Evolutionary conservation across 1,140 invertebrate genomes (phyloP).

Genomic region (Rhyzopertha dominica): DNA sequence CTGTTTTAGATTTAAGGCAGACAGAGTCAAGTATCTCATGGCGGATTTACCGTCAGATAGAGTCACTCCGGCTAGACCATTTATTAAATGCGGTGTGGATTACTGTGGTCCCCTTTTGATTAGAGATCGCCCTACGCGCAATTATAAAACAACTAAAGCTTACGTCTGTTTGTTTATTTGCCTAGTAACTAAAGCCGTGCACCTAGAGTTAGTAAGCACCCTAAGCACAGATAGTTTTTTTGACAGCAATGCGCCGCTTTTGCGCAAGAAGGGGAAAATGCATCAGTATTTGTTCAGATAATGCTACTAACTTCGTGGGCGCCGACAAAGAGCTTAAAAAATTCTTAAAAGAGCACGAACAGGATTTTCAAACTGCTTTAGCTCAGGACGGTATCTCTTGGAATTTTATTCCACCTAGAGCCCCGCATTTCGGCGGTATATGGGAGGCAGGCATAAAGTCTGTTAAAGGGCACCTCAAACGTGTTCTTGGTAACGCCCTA

Average conservation of each 20-base stretch:
- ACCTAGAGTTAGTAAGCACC: conserved; percentile 43
- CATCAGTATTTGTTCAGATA: conserved; percentile 45
- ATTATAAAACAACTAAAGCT: conserved; percentile 28
- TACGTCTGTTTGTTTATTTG: conserved; percentile 46
- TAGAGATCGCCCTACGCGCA: conserved; percentile 18
- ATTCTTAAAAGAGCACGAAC: too few relatives aligned
- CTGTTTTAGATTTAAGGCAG: conserved; percentile 20
- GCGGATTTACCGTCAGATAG: conserved; percentile 37
- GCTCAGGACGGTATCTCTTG: conserved; percentile 21
- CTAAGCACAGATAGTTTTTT: conserved; percentile 40
- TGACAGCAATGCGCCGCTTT: conserved; percentile 43
- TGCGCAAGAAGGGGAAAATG: conserved; percentile 38
- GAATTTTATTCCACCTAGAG: conserved; percentile 32
- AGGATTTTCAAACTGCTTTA: too few relatives aligned
- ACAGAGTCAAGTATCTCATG: conserved; percentile 28
- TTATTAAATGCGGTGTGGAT: conserved; percentile 36
- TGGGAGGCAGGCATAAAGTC: conserved; percentile 37
- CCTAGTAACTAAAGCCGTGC: conserved; percentile 41
- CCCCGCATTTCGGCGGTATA: conserved; percentile 37
- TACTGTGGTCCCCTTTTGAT: conserved; percentile 36
- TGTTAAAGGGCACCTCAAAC: conserved; percentile 31
- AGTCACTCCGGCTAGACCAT: conserved; percentile 30
- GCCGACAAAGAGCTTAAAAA: conserved; percentile 23
- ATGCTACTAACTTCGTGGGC: conserved; percentile 40
- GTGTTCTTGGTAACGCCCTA: conserved; percentile 7